Base-by-base conservation (phyloP, 2,797 vertebrate species). In the Urophycis tenuis region DNA sequence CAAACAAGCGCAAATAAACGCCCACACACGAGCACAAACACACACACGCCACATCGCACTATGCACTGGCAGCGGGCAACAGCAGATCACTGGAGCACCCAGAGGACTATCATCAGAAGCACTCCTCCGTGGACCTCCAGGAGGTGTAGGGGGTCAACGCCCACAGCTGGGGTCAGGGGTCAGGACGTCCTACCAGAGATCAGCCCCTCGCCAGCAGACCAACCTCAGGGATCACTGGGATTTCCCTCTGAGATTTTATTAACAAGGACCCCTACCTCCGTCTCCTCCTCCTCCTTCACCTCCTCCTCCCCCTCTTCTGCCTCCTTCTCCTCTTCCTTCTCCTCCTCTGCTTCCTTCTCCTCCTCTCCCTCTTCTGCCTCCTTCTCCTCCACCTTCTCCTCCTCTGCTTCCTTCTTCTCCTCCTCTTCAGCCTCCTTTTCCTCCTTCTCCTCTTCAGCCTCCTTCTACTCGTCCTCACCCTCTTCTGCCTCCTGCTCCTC, bases 1-100 rank as follows among this genome's bases (percentile, higher is more conserved):
- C 67, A 45, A 35, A 34, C 71, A n/a, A 64, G 71, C 73, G 53
- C 74, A 74, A 22, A 32, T 75, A 41, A 34, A 73, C 72, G 41
- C 34, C 11, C 72, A 29, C 73, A 49, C 73, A 74, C 71, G 39
- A 19, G 35, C 36, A 74, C 39, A 60, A 72, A 71, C 1, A 33
- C 60, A 31, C 41, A 78, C 77, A 35, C 36, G 72, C 73, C 84
- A 81, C 79, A 77, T 60, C 3, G 49, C 19, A 60, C 49, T 60
- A 60, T 8, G 19, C 22, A 2, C 8, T 22, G n/a, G 49, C 49
- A n/a, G 15, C 49, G 9, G 49, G 49, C 80, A 67, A 75, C 74
- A 11, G 31, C 77, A 82, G 74, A 79, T 22, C 69, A 31, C 35
- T 32, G 72, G 60, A 69, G 35, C 35, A 19, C 10, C n/a, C 25